Percentiles rank a stretch among this genome's conserved stretches.
Conservation (phyloP, 2,888 invertebrate genomes). For the Notodonta ziczac region DNA sequence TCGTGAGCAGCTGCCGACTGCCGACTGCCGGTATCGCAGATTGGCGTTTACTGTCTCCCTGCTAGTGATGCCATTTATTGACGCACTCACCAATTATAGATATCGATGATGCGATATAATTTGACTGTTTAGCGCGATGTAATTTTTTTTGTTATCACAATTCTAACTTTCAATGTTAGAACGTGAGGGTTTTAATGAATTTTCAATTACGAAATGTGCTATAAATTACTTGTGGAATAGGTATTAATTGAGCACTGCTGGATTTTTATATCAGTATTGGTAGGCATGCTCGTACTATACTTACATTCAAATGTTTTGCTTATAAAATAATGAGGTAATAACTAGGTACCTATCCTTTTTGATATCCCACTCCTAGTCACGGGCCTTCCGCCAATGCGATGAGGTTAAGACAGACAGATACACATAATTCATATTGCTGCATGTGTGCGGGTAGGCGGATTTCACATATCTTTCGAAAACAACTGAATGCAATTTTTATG, state of each 20-base stretch:
- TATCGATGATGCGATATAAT: conserved; percentile 65
- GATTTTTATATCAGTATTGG: not conserved
- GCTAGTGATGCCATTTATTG: conserved; percentile 59
- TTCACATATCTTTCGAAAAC: too few species aligned
- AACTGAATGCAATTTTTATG: too few species aligned
- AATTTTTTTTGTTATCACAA: conserved; percentile 41
- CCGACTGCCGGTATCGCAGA: conserved; percentile 15
- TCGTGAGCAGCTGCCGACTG: conserved; percentile 63
- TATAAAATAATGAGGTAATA: too few species aligned
- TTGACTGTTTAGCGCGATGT: conserved; percentile 44
- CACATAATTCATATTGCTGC: too few species aligned
- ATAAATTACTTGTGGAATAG: conserved; percentile 11
- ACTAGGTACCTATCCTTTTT: too few species aligned
- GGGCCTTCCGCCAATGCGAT: too few species aligned
- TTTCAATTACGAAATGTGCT: conserved; percentile 32
- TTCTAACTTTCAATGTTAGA: conserved; percentile 43
- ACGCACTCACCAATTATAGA: conserved; percentile 60
- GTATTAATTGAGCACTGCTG: conserved; percentile 8
- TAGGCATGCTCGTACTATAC: too few species aligned
- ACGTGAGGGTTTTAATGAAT: conserved; percentile 40
- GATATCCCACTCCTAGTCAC: too few species aligned
- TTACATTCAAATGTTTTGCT: too few species aligned
- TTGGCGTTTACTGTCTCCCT: conserved; percentile 42
- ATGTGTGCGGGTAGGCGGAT: too few species aligned
- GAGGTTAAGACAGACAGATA: too few species aligned